Conservation (phyloP, 2,113 vertebrate species). For the Lepisosteus osseus region DNA sequence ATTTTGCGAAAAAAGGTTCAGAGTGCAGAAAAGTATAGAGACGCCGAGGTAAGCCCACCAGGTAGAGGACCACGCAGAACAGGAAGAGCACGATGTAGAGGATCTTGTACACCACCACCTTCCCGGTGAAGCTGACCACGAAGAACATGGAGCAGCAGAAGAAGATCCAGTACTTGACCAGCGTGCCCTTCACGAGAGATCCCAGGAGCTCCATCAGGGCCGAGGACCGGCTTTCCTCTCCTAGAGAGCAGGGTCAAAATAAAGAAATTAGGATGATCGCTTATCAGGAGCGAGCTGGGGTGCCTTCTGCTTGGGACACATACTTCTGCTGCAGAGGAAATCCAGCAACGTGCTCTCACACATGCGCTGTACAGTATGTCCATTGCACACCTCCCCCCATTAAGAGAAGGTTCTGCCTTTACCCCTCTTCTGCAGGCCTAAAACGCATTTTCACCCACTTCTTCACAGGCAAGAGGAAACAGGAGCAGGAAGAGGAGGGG, state of each 20-base stretch:
- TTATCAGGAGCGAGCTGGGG: no score
- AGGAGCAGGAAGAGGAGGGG: no score
- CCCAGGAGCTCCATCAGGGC: slow-evolving; percentile 55
- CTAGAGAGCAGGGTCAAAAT: slow-evolving; percentile 34
- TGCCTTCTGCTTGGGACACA: neutral
- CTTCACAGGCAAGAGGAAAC: no score
- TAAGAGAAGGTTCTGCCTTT: no score
- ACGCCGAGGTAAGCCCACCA: slow-evolving; percentile 43
- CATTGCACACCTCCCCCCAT: no score
- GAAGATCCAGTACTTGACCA: slow-evolving; percentile 70
- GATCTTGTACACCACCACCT: slow-evolving; percentile 62
- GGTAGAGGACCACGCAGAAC: slow-evolving; percentile 62
- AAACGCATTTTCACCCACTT: no score
- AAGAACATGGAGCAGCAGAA: slow-evolving; percentile 71
- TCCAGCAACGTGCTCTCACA: no score
- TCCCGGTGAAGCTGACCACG: slow-evolving; percentile 67
- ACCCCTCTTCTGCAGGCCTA: no score
- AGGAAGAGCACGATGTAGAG: slow-evolving; percentile 63
- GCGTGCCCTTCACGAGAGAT: slow-evolving; percentile 49
- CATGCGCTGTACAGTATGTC: no score
- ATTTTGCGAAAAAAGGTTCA: neutral
- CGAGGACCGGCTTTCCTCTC: slow-evolving; percentile 36
- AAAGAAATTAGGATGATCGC: no score
- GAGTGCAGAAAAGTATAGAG: neutral
- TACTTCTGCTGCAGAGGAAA: no score